Evolutionary conservation across 2,113 vertebrate species (phyloP).

Genomic region (Nesoenas mayeri): DNA sequence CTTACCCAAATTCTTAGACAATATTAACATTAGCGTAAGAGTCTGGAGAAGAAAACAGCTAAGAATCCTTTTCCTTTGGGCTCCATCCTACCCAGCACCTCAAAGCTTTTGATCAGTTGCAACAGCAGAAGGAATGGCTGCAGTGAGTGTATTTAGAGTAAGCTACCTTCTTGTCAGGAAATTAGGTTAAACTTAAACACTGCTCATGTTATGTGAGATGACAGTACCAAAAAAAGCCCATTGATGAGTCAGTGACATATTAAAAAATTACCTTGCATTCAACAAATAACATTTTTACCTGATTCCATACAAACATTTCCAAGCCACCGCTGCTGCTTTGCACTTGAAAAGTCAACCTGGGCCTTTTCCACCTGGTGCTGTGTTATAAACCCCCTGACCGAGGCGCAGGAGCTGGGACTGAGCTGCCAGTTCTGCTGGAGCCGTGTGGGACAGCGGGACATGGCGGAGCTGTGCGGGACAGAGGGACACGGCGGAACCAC

Average conservation of each 20-base stretch:
- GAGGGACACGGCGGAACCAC: no score
- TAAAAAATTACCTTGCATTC: not conserved
- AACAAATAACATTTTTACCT: not conserved
- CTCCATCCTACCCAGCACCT: not conserved
- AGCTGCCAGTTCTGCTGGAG: no score
- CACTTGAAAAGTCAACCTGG: not conserved
- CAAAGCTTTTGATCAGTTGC: not conserved
- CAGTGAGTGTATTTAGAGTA: not conserved
- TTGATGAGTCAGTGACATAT: not conserved
- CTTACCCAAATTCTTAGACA: not conserved
- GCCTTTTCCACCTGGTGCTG: not conserved
- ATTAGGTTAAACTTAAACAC: not conserved
- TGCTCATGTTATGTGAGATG: not conserved
- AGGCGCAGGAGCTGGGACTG: no score
- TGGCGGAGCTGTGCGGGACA: no score
- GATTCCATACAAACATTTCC: not conserved
- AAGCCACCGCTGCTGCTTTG: not conserved
- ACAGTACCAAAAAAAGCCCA: not conserved
- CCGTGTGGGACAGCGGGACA: no score
- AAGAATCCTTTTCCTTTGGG: not conserved
- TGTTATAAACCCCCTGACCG: not conserved
- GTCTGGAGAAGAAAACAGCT: not conserved
- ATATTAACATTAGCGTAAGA: not conserved
- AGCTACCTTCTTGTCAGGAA: not conserved
- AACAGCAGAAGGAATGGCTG: not conserved